These are phyloP conservation scores for Acromyrmex echinatior DNA, from an alignment of 1,140 invertebrate genomes.

Conservation along the genomic window DNA sequence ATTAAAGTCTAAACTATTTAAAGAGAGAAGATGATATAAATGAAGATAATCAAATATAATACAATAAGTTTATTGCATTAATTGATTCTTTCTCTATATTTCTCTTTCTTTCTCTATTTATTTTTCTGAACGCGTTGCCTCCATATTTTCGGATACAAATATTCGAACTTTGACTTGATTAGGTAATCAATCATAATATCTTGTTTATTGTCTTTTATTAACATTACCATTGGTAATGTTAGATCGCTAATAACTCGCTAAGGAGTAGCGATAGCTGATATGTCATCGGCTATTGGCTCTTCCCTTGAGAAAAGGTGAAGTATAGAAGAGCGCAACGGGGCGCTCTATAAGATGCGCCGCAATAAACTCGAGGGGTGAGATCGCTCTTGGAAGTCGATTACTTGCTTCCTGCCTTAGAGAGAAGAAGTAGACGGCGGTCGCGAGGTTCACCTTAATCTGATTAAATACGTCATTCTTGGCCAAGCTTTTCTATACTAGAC, in stretches of 20 bases:
- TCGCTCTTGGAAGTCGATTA: constrained; percentile 63
- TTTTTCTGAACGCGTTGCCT: neutral
- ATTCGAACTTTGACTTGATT: neutral
- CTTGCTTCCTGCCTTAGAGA: constrained; percentile 41
- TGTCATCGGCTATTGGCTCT: neutral
- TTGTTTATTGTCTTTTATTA: constrained; percentile 24
- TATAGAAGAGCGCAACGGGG: neutral
- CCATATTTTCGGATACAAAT: neutral
- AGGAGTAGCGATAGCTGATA: constrained; percentile 38
- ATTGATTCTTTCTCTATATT: neutral
- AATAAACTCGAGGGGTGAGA: constrained; percentile 40
- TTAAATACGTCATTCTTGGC: constrained; percentile 60
- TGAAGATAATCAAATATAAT: neutral
- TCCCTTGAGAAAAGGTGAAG: constrained; percentile 36
- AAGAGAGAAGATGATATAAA: neutral
- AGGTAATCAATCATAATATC: neutral
- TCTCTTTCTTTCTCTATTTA: neutral
- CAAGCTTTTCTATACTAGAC: constrained; percentile 20
- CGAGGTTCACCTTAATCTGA: constrained; percentile 51
- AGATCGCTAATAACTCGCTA: constrained; percentile 29
- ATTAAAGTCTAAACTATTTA: constrained; percentile 18
- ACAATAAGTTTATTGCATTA: neutral
- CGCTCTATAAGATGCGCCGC: constrained; percentile 29
- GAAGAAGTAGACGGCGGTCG: constrained; percentile 44
- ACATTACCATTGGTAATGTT: constrained; percentile 17